Evolutionary conservation across 2,888 invertebrate genomes (phyloP), one percentile per base, ranked within the genome.

Genomic region (Napeogenes sylphis): DNA sequence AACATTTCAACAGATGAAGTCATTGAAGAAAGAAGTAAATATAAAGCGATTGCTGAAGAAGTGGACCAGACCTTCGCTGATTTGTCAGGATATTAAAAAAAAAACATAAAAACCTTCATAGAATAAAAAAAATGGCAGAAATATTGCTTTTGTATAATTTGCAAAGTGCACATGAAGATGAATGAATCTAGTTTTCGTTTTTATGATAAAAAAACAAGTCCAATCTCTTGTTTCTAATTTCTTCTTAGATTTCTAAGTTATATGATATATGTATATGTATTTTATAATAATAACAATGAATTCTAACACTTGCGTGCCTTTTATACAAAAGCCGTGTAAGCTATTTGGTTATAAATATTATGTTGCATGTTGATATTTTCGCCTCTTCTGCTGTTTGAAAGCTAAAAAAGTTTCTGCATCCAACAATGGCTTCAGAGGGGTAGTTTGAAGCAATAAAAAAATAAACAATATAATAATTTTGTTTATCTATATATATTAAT

Each of bases 21-120:
- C 81, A 92, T 95, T 75, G 94, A 94, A 87, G 97, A 97, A 84
- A 98, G 98, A 92, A 97, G 97, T 93, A 97, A 97, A 92, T 99
- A 97, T 94, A 99, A 99, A 93, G 95, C 95, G 73, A 98, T 99
- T 87, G 98, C 98, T 77, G 98, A 98, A 85, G 98, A 99, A 92
- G 94, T 99, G 93, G 98, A 98, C 91, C 95, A 96, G 87, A 98
- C 98, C 68, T 98, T 98, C 89, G 97, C 98, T 72, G 98, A 99
- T 90, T 92, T 98, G 80, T 96, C 96, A 81, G 98, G 96, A 79
- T 97, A 97, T 90, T 97, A 94, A 59, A 64, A 67, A n/a, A 67
- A 74, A 72, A 67, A 75, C 74, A 72, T 75, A 73, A 21, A 21
- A 21, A 21, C 21, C 21, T 21, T 70, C 74, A 73, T 65, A 68